A percentile compares a stretch with the other conserved stretches of the same genome.
These are phyloP conservation scores for Bombycilla garrulus DNA, from an alignment of 2,113 vertebrate species.

Conservation along the genomic window DNA sequence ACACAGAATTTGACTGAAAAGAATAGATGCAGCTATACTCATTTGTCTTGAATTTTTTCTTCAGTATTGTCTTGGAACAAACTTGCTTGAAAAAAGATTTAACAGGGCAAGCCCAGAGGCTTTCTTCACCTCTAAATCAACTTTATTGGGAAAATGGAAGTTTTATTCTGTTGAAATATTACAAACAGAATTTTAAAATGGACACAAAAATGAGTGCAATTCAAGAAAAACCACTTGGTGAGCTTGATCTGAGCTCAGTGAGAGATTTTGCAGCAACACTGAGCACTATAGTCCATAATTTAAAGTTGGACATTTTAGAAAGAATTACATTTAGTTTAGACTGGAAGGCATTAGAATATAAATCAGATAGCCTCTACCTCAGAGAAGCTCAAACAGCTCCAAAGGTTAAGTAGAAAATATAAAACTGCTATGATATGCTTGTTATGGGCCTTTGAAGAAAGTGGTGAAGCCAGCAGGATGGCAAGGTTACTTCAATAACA, in stretches of 20 bases:
- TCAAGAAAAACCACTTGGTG: not conserved
- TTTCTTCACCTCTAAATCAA: not conserved
- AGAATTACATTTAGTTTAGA: constrained; percentile 37
- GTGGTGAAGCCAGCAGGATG: not conserved
- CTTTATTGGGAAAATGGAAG: not conserved
- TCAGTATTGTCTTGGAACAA: not conserved
- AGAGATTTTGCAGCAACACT: not conserved
- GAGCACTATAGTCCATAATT: not conserved
- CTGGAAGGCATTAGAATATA: not conserved
- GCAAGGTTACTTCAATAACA: not conserved
- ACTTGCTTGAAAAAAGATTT: not conserved
- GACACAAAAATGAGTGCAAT: not conserved
- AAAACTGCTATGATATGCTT: constrained; percentile 32
- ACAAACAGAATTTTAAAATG: not conserved
- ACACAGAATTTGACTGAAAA: not conserved
- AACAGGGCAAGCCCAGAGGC: not conserved
- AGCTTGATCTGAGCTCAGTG: not conserved
- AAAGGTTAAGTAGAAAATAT: constrained; percentile 55
- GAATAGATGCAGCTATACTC: not conserved
- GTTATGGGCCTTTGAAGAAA: constrained; percentile 1
- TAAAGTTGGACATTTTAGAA: constrained; percentile 27
- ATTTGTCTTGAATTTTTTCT: not conserved
- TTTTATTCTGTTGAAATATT: not conserved
- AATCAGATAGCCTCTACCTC: constrained; percentile 4
- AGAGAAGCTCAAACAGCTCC: constrained; percentile 14